A percentile compares a stretch with the other conserved stretches of the same genome.
These are phyloP conservation scores for Nothocercus julius DNA, from an alignment of 2,113 vertebrate species.

Conservation along the genomic window DNA sequence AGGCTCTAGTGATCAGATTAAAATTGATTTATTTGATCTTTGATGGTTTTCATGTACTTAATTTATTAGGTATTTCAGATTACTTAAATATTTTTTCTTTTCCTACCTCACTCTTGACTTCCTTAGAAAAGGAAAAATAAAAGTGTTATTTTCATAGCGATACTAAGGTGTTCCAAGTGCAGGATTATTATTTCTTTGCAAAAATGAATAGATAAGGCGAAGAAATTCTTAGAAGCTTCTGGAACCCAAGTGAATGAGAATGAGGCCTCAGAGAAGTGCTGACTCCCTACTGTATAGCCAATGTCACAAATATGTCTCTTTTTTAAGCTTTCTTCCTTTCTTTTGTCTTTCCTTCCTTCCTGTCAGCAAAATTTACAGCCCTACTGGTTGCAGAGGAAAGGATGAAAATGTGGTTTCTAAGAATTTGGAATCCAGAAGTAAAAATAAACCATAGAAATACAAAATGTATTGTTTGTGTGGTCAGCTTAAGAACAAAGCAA, in stretches of 20 bases:
- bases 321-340: background rate
- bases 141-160: background rate
- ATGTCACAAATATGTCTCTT: background rate
- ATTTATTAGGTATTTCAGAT: background rate
- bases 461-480: background rate
- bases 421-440: background rate
- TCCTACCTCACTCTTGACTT: background rate
- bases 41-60: background rate
- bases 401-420: background rate
- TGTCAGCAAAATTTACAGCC: background rate
- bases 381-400: background rate
- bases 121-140: background rate
- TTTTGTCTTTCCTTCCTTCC: background rate
- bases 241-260: background rate
- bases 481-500: background rate
- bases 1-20: background rate
- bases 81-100: background rate
- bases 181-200: background rate
- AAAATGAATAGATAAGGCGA: background rate
- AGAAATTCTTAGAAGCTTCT: background rate
- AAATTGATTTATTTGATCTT: slow-evolving; percentile 15
- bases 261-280: background rate
- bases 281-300: background rate
- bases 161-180: background rate
- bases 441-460: background rate